Evolutionary conservation across 2,797 vertebrate genomes (phyloP).

Genomic region (Fistularia commersonii): DNA sequence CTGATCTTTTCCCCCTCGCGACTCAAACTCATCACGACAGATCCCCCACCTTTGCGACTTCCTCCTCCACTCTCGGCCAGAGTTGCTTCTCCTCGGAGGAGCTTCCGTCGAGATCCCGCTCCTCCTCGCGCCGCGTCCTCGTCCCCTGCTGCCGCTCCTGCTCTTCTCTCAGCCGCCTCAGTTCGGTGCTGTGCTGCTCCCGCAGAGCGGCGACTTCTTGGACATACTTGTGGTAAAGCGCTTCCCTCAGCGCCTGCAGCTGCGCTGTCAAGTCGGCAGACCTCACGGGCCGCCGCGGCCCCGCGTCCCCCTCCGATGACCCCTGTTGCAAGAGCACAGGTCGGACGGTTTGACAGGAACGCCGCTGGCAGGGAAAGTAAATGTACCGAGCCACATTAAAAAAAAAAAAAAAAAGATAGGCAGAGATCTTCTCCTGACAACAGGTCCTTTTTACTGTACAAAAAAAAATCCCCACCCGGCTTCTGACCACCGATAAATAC

Average conservation of each 20-base stretch:
- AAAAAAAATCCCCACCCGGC: not conserved
- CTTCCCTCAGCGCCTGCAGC: slow-evolving; percentile 69
- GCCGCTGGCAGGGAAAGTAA: not conserved
- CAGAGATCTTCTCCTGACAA: slow-evolving; percentile 29
- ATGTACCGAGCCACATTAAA: not conserved
- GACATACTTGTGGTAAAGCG: slow-evolving; percentile 65
- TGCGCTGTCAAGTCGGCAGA: slow-evolving; percentile 60
- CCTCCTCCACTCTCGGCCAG: slow-evolving; percentile 84
- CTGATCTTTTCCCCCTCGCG: not conserved
- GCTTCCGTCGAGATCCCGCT: slow-evolving; percentile 5
- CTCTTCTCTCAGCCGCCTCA: slow-evolving; percentile 51
- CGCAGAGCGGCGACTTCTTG: slow-evolving; percentile 69
- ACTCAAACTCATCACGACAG: not conserved
- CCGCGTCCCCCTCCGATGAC: slow-evolving; percentile 41
- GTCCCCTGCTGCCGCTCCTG: slow-evolving; percentile 30
- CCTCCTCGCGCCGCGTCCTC: slow-evolving; percentile 1
- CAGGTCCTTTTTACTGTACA: slow-evolving; percentile 1
- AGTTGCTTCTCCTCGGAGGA: slow-evolving; percentile 73
- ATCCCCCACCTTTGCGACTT: slow-evolving; percentile 87
- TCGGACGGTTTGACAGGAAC: slow-evolving; percentile 2
- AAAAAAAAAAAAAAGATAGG: slow-evolving; percentile 4
- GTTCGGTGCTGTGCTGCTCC: slow-evolving; percentile 69
- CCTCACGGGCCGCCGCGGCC: slow-evolving; percentile 19
- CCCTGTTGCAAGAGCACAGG: slow-evolving; percentile 26
- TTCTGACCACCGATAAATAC: slow-evolving; percentile 46